Evolutionary conservation across 2,113 vertebrate genomes (phyloP), one percentile per base, ranked within the genome.

Genomic region (Datnioides undecimradiatus): DNA sequence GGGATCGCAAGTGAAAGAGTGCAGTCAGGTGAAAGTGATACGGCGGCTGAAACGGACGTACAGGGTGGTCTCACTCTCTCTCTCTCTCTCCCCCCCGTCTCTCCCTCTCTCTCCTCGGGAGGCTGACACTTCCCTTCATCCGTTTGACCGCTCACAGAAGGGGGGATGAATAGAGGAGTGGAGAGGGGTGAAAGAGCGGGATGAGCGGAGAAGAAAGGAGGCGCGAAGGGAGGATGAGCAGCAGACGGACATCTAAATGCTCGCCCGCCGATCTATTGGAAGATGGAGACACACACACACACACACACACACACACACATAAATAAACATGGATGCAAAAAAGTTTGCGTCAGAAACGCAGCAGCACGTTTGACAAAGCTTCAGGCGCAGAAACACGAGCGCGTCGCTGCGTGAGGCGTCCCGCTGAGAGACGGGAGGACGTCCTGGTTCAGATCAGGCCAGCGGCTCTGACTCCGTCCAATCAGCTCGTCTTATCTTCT

Each of bases 21-120:
- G 84, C 90, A 92, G 91, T 91, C 90, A 91, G 92, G 91, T 91
- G 92, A 93, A 91, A 93, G 88, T 88, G 92, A 93, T 91, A 88
- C 58, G 82, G 80, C 60, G 54, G 73, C 43, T 82, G 73, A 87
- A 85, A 78, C 23, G 40, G 79, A 73, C 90, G 17, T 76, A 65
- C 90, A 89, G 90, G 92, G 92, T 93, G 92, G 90, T 93, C 91
- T 73, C 66, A 29, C 76, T 60, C 65, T 13, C 73, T 33, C 69
- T 21, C 58, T 36, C 38, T 33, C 25, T 17, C 33, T 66, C 51
- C 27, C 43, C 5, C 67, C 74, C 40, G 55, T 31, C 77, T 54
- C 66, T 25, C 83, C 45, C 84, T 34, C 54, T 55, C 75, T 68
- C 90, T 86, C 89, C 80, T 86, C 64, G 55, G 91, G 87, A 90